Conservation (phyloP, 2,113 vertebrate genomes). For the Tragelaphus buxtoni region DNA sequence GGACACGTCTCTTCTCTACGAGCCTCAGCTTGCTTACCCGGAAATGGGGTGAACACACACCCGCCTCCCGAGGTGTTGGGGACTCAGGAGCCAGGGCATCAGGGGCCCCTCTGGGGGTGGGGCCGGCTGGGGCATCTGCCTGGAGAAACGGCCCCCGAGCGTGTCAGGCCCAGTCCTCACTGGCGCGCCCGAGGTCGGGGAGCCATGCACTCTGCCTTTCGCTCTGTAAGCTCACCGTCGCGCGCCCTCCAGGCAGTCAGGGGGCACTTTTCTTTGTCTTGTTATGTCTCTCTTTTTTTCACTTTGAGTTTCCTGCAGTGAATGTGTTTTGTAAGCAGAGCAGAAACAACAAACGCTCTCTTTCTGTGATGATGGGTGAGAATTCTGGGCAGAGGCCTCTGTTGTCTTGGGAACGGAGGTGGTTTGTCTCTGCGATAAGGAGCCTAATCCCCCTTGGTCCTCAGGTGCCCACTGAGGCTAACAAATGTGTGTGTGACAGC, state of each 20-base stretch:
- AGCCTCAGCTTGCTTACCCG: not conserved
- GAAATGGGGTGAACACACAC: not conserved
- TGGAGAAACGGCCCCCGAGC: rapidly evolving
- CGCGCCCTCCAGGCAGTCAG: rapidly evolving
- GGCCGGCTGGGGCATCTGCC: not conserved
- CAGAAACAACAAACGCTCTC: rapidly evolving
- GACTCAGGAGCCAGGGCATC: not conserved
- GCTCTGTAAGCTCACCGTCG: rapidly evolving
- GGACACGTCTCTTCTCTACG: not conserved
- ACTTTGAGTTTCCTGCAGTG: not conserved
- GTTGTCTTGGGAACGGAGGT: rapidly evolving
- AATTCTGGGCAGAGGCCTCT: not conserved
- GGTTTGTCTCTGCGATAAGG: not conserved
- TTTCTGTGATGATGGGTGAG: not conserved
- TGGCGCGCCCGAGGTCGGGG: rapidly evolving
- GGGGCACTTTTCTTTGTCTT: rapidly evolving
- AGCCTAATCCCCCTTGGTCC: not conserved
- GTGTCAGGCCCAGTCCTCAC: rapidly evolving
- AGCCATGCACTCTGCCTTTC: rapidly evolving
- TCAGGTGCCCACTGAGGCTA: not conserved
- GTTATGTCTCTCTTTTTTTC: rapidly evolving
- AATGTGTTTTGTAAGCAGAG: not conserved
- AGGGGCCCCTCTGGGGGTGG: not conserved
- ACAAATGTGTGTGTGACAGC: rapidly evolving
- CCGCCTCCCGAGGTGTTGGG: rapidly evolving